Conservation (phyloP, 2,888 invertebrate genomes). For the Strigamia transsilvanica region DNA sequence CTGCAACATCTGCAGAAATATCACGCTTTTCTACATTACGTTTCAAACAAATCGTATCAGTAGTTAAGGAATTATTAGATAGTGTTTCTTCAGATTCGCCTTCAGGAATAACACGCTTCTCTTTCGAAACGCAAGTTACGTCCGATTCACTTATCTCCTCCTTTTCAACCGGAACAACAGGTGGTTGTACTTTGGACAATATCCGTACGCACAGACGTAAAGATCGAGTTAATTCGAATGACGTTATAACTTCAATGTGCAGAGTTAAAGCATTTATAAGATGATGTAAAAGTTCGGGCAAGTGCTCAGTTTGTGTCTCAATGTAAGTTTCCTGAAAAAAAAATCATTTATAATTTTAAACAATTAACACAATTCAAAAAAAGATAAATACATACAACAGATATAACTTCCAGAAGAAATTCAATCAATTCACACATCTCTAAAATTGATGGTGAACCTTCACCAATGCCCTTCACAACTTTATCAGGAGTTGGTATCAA, state of each 20-base stretch:
- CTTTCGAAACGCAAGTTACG: background rate
- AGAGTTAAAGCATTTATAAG: constrained; percentile 71
- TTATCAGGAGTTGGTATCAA: constrained; percentile 53
- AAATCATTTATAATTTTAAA: background rate
- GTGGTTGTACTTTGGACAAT: constrained; percentile 77
- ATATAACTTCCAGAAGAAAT: constrained; percentile 78
- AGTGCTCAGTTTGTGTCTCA: constrained; percentile 78
- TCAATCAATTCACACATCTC: constrained; percentile 78
- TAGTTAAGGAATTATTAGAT: background rate
- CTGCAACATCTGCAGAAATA: background rate
- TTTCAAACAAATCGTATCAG: background rate
- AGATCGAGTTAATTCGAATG: constrained; percentile 73
- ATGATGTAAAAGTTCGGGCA: constrained; percentile 78
- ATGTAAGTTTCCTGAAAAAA: constrained; percentile 72
- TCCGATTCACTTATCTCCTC: background rate
- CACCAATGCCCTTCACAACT: constrained; percentile 69
- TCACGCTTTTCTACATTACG: background rate
- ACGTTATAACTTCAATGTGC: constrained; percentile 69
- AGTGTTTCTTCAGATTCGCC: background rate
- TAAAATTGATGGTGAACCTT: constrained; percentile 63
- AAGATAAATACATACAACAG: constrained; percentile 63
- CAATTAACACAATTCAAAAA: too few species aligned
- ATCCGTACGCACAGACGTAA: constrained; percentile 77
- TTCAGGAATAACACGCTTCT: background rate
- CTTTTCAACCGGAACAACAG: constrained; percentile 50